Evolutionary conservation across 2,797 vertebrate species (phyloP).

Genomic region (Lithobates sylvaticus): DNA sequence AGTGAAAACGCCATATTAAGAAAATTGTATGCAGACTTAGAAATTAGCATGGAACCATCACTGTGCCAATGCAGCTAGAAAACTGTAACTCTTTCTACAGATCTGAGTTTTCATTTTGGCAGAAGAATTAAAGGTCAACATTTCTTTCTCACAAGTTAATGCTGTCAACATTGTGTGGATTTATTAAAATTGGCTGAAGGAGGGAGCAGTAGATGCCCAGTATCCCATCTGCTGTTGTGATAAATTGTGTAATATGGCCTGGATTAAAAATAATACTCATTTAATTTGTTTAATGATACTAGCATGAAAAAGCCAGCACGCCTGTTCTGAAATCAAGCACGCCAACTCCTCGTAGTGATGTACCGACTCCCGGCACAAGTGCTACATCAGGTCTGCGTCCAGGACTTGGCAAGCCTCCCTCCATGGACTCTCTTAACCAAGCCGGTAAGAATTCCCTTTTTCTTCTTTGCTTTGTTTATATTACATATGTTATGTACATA

Average conservation of each 20-base stretch:
- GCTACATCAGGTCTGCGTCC: constrained; percentile 84
- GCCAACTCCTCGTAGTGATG: constrained; percentile 86
- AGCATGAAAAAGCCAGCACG: constrained; percentile 95
- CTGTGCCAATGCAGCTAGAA: constrained; percentile 39
- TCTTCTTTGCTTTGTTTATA: constrained; percentile 55
- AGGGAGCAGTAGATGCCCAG: constrained; percentile 73
- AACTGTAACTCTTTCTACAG: constrained; percentile 54
- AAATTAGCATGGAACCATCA: constrained; percentile 42
- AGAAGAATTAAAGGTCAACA: constrained; percentile 73
- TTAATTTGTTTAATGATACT: constrained; percentile 82
- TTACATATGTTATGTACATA: constrained; percentile 49
- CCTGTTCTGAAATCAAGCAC: constrained; percentile 91
- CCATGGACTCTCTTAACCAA: constrained; percentile 93
- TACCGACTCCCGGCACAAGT: constrained; percentile 87
- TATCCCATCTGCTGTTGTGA: constrained; percentile 78
- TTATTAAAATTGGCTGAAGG: constrained; percentile 77
- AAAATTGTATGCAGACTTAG: constrained; percentile 51
- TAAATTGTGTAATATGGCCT: constrained; percentile 79
- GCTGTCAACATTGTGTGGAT: constrained; percentile 75
- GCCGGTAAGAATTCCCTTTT: constrained; percentile 77
- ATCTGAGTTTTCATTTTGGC: constrained; percentile 72
- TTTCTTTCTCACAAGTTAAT: constrained; percentile 76
- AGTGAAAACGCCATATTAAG: constrained; percentile 54
- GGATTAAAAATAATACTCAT: constrained; percentile 81
- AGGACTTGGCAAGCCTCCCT: constrained; percentile 87